Conservation (phyloP, 2,113 vertebrate species). For the Melanocharis versteri region DNA sequence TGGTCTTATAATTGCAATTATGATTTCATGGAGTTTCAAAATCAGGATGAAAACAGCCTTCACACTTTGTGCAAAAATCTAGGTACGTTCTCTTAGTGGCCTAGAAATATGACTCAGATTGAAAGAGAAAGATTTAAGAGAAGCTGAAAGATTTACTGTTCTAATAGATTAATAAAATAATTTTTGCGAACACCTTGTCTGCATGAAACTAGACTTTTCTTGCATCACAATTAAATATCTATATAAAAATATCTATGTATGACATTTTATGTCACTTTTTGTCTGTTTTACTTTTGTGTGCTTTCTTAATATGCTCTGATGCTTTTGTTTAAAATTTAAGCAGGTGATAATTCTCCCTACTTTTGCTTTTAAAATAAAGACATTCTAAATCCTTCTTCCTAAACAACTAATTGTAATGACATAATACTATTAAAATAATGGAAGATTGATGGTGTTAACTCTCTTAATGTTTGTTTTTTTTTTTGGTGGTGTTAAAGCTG, state of each 20-base stretch:
- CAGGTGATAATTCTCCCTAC: background rate
- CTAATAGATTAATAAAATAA: background rate
- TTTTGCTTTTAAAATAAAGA: background rate
- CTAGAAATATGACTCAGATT: background rate
- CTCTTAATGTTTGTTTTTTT: background rate
- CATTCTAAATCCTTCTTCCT: background rate
- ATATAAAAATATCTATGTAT: no score
- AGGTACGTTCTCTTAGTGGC: background rate
- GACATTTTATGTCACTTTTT: background rate
- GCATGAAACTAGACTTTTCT: background rate
- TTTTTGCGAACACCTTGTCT: background rate
- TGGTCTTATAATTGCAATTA: background rate
- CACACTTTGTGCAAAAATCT: background rate
- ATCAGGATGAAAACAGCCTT: background rate
- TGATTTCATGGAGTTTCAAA: conserved; percentile 39
- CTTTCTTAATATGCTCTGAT: background rate
- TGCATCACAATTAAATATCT: background rate
- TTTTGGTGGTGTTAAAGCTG: background rate
- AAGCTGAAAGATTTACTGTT: background rate
- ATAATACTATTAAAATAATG: background rate
- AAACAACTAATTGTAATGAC: background rate
- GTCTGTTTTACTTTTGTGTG: background rate
- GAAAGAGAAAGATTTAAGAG: background rate
- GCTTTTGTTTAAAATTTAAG: background rate
- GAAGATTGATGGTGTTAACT: background rate